A percentile compares a stretch with the other conserved stretches of the same genome.
Conservation (phyloP, 2,888 invertebrate species). For the Acrocyrtus sp. region DNA sequence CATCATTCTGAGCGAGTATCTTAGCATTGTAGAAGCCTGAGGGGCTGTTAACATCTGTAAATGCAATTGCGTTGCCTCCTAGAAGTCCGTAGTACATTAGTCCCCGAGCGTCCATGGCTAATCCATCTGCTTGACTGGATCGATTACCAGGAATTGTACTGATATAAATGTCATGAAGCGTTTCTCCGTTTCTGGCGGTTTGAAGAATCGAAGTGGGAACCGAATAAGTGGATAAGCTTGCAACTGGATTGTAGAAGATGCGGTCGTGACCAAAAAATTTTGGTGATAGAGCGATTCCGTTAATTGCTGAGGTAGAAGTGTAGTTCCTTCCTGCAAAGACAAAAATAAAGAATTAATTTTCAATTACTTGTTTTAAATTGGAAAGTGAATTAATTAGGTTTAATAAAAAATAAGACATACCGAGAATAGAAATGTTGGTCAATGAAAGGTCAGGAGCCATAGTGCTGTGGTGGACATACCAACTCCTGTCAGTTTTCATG, state of each 20-base stretch:
- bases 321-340: too few species aligned
- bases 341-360: too few species aligned
- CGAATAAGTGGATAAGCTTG: slow-evolving; percentile 76
- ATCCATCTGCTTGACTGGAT: slow-evolving; percentile 66
- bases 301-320: slow-evolving; percentile 70
- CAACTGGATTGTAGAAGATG: slow-evolving; percentile 77
- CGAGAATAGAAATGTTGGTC: slow-evolving; percentile 25
- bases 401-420: too few species aligned
- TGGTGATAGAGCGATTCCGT: slow-evolving; percentile 78
- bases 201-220: slow-evolving; percentile 73
- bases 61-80: slow-evolving; percentile 75
- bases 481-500: slow-evolving; percentile 35
- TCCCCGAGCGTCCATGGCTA: slow-evolving; percentile 29
- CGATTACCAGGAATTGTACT: slow-evolving; percentile 70
- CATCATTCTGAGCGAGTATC: slow-evolving; percentile 74
- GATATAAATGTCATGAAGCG: slow-evolving; percentile 66
- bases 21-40: background rate
- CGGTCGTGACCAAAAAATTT: slow-evolving; percentile 72
- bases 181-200: slow-evolving; percentile 53
- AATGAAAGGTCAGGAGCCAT: slow-evolving; percentile 44
- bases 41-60: slow-evolving; percentile 70
- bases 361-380: too few species aligned
- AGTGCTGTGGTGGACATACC: slow-evolving; percentile 37
- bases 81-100: slow-evolving; percentile 67
- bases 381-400: too few species aligned